Evolutionary conservation across 2,888 invertebrate species (phyloP).

Genomic region (Andrena minutula): DNA sequence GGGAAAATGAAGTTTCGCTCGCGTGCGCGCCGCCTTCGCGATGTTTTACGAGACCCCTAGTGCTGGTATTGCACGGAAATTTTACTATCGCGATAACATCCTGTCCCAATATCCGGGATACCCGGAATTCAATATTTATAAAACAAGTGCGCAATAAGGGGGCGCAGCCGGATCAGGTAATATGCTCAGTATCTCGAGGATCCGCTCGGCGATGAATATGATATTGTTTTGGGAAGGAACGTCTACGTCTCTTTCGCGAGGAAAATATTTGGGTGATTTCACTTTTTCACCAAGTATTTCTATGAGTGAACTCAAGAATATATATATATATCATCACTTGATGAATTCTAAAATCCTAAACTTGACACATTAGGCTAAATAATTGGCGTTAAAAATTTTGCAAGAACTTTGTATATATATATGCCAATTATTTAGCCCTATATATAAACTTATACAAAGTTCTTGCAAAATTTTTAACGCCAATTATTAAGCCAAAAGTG

Average conservation of each 20-base stretch:
- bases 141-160: constrained; percentile 40
- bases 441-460: no score
- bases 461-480: no score
- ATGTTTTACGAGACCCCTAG: constrained; percentile 54
- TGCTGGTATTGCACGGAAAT: constrained; percentile 40
- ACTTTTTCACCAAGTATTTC: neutral
- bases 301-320: no score
- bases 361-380: no score
- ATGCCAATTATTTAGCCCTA: no score
- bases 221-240: constrained; percentile 16
- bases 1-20: constrained; percentile 58
- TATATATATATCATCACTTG: no score
- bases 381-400: no score
- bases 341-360: no score
- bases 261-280: constrained; percentile 18
- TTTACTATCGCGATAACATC: constrained; percentile 51
- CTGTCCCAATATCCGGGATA: constrained; percentile 51
- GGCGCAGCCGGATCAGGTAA: constrained; percentile 16
- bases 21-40: constrained; percentile 24
- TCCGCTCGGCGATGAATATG: constrained; percentile 21
- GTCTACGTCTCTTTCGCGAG: neutral
- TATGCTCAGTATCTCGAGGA: constrained; percentile 27
- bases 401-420: no score
- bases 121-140: constrained; percentile 63
- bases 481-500: no score